Evolutionary conservation across 1,140 invertebrate genomes (phyloP).

Genomic region (Lethocerus indicus): DNA sequence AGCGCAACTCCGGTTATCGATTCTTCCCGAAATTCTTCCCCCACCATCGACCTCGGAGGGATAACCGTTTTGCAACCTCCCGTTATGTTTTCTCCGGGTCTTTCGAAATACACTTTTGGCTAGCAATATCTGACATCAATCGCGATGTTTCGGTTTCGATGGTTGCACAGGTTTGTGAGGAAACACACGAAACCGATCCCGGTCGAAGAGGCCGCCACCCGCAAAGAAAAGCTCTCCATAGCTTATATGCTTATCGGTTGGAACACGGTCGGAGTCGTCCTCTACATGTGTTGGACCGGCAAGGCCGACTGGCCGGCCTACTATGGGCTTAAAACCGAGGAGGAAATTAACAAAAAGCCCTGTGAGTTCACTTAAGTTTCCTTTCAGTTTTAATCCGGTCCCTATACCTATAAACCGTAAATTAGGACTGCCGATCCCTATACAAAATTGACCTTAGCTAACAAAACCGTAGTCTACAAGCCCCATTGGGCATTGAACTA

Average conservation of each 20-base stretch:
- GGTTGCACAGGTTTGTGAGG: constrained; percentile 33
- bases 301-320: constrained; percentile 41
- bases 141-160: constrained; percentile 16
- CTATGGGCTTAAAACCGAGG: constrained; percentile 38
- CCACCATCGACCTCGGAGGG: no score
- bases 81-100: no score
- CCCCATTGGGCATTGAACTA: no score
- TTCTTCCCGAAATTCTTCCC: no score
- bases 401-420: no score
- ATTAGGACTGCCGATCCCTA: no score
- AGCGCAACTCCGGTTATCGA: no score
- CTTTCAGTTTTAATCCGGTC: background rate
- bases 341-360: constrained; percentile 32
- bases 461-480: no score
- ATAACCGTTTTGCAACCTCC: no score
- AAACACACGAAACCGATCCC: constrained; percentile 39
- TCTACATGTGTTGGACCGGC: constrained; percentile 34
- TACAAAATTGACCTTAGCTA: no score
- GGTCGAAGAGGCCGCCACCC: constrained; percentile 30
- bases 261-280: constrained; percentile 41
- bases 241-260: constrained; percentile 38
- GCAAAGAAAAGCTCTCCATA: constrained; percentile 38
- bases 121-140: no score
- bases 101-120: no score
- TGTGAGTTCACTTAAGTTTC: constrained; percentile 23